Evolutionary conservation across 2,113 vertebrate genomes (phyloP).

Genomic region (Nipponia nippon): DNA sequence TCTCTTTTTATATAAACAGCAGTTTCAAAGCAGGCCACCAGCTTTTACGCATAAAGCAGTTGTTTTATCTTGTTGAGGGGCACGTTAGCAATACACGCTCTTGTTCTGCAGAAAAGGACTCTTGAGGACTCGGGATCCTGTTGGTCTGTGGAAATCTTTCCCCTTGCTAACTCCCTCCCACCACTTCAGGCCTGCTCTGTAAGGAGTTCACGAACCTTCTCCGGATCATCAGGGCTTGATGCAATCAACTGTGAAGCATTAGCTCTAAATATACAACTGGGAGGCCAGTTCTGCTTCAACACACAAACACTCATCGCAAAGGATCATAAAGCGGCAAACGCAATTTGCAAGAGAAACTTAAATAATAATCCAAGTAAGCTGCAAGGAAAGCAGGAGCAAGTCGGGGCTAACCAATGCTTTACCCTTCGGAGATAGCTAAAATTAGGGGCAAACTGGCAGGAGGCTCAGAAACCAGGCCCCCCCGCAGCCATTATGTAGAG

Average conservation of each 20-base stretch:
- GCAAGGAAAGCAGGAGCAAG: not conserved
- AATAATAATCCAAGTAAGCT: not conserved
- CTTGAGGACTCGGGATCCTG: not conserved
- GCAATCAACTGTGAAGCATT: constrained; percentile 53
- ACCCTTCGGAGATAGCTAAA: not conserved
- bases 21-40: constrained; percentile 10
- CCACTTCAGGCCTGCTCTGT: not conserved
- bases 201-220: constrained; percentile 46
- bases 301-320: not conserved
- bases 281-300: constrained; percentile 34
- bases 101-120: not conserved
- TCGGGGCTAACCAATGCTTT: not conserved
- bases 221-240: not conserved
- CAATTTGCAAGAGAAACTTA: not conserved
- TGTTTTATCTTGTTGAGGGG: not conserved
- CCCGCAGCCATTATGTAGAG: not conserved
- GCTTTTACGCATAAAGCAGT: not conserved
- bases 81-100: not conserved
- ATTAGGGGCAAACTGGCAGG: not conserved
- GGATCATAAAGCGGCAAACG: not conserved
- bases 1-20: not conserved
- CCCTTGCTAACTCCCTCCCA: constrained; percentile 8
- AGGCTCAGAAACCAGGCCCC: not conserved
- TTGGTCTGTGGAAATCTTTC: not conserved
- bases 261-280: constrained; percentile 54